Evolutionary conservation across 2,797 vertebrate species (phyloP).

Genomic region (Betta splendens): DNA sequence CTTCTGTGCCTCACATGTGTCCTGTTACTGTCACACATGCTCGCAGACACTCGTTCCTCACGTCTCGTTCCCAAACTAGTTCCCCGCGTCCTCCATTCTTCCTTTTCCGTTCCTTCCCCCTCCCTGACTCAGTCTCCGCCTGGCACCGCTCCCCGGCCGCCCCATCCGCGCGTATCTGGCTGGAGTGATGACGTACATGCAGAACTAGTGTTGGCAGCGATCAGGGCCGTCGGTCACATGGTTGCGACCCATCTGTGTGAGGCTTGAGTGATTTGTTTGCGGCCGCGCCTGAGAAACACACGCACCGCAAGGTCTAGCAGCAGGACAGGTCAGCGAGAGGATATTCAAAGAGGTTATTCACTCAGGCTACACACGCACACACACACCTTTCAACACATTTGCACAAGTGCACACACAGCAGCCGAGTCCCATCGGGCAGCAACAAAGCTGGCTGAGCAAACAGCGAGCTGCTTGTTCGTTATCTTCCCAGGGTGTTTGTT

Average conservation of each 20-base stretch:
- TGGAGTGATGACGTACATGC: slow-evolving; percentile 59
- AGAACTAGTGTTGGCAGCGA: slow-evolving; percentile 62
- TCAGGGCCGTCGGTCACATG: slow-evolving; percentile 67
- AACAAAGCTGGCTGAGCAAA: slow-evolving; percentile 71
- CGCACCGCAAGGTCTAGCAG: slow-evolving; percentile 35
- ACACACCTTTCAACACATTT: slow-evolving; percentile 54
- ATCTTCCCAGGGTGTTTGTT: slow-evolving; percentile 69
- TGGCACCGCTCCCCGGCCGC: slow-evolving; percentile 15
- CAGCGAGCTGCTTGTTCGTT: slow-evolving; percentile 63
- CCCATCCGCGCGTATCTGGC: slow-evolving; percentile 19
- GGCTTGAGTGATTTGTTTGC: slow-evolving; percentile 59
- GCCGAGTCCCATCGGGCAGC: slow-evolving; percentile 59
- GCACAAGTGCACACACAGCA: slow-evolving; percentile 56
- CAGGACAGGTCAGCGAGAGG: slow-evolving; percentile 49
- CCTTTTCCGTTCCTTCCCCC: slow-evolving; percentile 9
- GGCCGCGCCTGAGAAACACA: slow-evolving; percentile 41
- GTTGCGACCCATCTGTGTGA: slow-evolving; percentile 56
- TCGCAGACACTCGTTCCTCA: slow-evolving; percentile 13
- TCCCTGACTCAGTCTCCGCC: slow-evolving; percentile 37
- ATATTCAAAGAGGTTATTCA: slow-evolving; percentile 37
- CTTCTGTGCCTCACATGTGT: slow-evolving; percentile 50
- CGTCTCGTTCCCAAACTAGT: slow-evolving; percentile 33
- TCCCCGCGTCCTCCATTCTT: slow-evolving; percentile 32
- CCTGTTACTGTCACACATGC: slow-evolving; percentile 28
- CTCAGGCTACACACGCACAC: slow-evolving; percentile 17